Evolutionary conservation across 2,888 invertebrate genomes (phyloP), one percentile per base, ranked within the genome.

Genomic region (Acronicta psi): DNA sequence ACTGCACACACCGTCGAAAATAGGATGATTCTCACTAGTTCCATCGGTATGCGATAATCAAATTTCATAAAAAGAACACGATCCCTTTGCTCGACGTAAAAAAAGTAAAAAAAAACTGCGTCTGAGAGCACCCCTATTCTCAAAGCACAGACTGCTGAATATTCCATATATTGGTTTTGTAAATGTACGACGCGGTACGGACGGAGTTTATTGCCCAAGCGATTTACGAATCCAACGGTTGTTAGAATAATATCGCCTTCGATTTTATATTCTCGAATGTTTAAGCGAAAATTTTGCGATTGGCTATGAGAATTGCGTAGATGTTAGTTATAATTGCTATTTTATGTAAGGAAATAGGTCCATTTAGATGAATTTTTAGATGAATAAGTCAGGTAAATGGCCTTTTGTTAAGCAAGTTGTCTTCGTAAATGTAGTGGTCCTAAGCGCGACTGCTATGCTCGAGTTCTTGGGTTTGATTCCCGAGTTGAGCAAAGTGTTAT

Each of bases 161-260:
- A 73, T 76, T 73, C 57, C 55, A 60, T 56, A 65, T 65, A 74
- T 74, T 66, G 74, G 59, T 66, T 76, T 69, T 73, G 73, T 49
- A 69, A 76, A 76, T 62, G 66, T 62, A 69, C 62, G 70, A 42
- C 45, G 65, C 25, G 59, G 57, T 59, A 56, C 41, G 29, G 44
- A 38, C 29, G 7, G 50, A 34, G 74, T 76, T 69, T 73, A 69
- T 73, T 58, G 65, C 59, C 34, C 31, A 11, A 29, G 34, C 59
- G 59, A 62, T 73, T 73, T 66, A 62, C 59, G 53, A 62, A 73
- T 63, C 34, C 45, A 50, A 49, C 42, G 51, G 45, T 59, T 73
- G 42, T 61, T 69, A 57, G 73, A 68, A 68, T 75, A 68, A 61
- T 68, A 70, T 61, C 52, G 14, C 13, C 25, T 55, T 40, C 47